Conservation (phyloP, 2,797 vertebrate species). For the Gadopsis bispinosus region DNA sequence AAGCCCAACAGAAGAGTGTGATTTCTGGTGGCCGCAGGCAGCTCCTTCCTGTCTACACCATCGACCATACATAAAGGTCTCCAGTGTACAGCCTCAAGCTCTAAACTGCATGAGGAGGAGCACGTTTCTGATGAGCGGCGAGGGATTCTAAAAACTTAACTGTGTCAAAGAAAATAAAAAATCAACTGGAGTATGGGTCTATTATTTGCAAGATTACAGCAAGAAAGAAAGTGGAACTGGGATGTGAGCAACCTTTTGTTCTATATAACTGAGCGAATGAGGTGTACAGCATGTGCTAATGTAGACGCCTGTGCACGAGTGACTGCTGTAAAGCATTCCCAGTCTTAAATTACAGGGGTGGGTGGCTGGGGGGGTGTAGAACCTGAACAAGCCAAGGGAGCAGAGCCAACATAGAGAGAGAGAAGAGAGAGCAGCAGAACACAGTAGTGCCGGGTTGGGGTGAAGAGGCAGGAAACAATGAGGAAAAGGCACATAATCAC, state of each 20-base stretch:
- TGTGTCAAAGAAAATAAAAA: slow-evolving; percentile 32
- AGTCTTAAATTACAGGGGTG: slow-evolving; percentile 72
- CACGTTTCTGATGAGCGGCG: slow-evolving; percentile 22
- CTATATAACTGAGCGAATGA: slow-evolving; percentile 37
- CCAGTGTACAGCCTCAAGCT: slow-evolving; percentile 40
- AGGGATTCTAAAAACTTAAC: slow-evolving; percentile 22
- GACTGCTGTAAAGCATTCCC: slow-evolving; percentile 75
- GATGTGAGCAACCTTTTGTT: slow-evolving; percentile 33
- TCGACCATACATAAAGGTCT: slow-evolving; percentile 21
- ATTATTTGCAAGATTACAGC: slow-evolving; percentile 17
- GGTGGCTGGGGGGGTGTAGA: slow-evolving; percentile 39
- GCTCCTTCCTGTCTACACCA: slow-evolving; percentile 60
- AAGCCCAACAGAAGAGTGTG: slow-evolving; percentile 34
- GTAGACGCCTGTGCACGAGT: slow-evolving; percentile 70
- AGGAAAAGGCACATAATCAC: slow-evolving; percentile 81
- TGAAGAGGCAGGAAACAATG: slow-evolving; percentile 83
- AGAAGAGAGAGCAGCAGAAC: slow-evolving; percentile 38
- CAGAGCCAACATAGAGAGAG: slow-evolving; percentile 62
- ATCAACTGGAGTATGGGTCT: neutral
- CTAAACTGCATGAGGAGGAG: slow-evolving; percentile 31
- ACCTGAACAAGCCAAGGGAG: slow-evolving; percentile 72
- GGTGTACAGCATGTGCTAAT: slow-evolving; percentile 74
- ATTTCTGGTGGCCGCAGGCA: slow-evolving; percentile 63
- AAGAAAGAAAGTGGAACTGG: neutral
- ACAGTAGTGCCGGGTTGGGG: slow-evolving; percentile 58